These are phyloP conservation scores for Nematopogon swammerdamellus DNA, from an alignment of 2,888 invertebrate species.

Conservation along the genomic window DNA sequence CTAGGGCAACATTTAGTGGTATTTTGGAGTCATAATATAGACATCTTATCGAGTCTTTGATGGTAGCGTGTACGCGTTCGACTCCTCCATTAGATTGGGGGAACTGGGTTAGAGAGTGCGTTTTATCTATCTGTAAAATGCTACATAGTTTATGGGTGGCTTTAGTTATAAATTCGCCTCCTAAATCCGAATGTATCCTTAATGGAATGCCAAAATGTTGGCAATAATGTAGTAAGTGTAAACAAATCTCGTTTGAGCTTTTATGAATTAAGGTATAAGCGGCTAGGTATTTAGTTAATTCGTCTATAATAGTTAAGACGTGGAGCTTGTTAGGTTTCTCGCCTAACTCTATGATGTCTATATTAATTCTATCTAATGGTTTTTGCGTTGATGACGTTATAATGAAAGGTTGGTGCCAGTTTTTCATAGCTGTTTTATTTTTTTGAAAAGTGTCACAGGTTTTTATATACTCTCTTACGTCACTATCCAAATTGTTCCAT, in stretches of 20 bases:
- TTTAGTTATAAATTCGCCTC: no score
- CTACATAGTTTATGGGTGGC: no score
- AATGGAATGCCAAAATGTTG: no score
- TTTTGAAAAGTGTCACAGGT: constrained; percentile 7
- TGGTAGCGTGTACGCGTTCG: no score
- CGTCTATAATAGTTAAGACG: constrained; percentile 4
- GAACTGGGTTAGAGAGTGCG: no score
- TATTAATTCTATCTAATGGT: constrained; percentile 4
- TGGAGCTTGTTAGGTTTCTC: constrained; percentile 1
- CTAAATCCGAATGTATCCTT: no score
- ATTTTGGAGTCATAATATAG: no score
- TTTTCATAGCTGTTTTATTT: constrained; percentile 7
- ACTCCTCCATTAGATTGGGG: no score
- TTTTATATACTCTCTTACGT: constrained; percentile 8
- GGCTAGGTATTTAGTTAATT: constrained; percentile 2
- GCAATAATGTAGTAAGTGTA: no score
- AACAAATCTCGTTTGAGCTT: constrained; percentile 1
- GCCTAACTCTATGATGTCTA: constrained; percentile 4
- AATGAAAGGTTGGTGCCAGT: constrained; percentile 4
- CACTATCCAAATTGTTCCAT: constrained; percentile 8
- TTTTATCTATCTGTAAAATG: no score
- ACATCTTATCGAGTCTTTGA: no score
- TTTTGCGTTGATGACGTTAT: constrained; percentile 2
- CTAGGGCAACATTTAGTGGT: no score
- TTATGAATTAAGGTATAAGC: constrained; percentile 3